phyloP scores from a whole-genome alignment of 2,113 vertebrate genomes.

The Ptilorrhoa leucosticta region DNA sequence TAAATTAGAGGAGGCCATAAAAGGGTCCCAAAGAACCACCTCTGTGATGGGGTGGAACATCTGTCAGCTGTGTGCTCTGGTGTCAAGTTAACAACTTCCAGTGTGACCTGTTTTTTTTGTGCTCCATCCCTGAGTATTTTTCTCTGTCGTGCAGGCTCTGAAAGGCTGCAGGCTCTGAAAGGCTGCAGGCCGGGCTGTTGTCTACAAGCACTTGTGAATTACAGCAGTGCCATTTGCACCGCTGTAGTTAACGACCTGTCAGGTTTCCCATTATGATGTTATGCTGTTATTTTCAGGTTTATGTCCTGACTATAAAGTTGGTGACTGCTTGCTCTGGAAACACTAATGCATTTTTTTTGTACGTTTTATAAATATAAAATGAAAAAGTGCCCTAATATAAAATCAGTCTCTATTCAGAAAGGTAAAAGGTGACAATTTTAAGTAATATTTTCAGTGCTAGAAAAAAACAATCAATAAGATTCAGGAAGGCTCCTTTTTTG shows the following conservation, averaged over 20 bases:
- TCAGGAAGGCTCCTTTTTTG: not conserved
- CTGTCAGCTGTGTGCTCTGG: not conserved
- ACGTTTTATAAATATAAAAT: constrained; percentile 2
- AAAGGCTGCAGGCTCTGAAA: not conserved
- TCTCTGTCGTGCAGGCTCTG: not conserved
- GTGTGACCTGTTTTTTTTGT: not conserved
- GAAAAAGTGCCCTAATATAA: not conserved
- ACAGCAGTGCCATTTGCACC: not conserved
- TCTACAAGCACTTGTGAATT: not conserved
- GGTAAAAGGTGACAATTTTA: not conserved
- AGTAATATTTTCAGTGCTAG: constrained; percentile 3
- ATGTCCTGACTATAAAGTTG: constrained; percentile 30
- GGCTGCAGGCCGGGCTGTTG: not conserved
- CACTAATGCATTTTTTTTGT: not conserved
- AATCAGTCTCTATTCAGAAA: not conserved
- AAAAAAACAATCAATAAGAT: not conserved
- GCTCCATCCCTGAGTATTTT: not conserved
- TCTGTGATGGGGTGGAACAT: not conserved
- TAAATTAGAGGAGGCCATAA: not conserved
- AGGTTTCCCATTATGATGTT: constrained; percentile 47
- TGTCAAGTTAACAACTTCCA: not conserved
- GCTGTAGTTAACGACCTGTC: constrained; percentile 36
- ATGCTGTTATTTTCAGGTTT: constrained; percentile 42
- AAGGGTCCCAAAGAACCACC: not conserved
- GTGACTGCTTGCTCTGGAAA: constrained; percentile 32